Evolutionary conservation across 2,797 vertebrate genomes (phyloP).

Genomic region (Pangasius krempfi): DNA sequence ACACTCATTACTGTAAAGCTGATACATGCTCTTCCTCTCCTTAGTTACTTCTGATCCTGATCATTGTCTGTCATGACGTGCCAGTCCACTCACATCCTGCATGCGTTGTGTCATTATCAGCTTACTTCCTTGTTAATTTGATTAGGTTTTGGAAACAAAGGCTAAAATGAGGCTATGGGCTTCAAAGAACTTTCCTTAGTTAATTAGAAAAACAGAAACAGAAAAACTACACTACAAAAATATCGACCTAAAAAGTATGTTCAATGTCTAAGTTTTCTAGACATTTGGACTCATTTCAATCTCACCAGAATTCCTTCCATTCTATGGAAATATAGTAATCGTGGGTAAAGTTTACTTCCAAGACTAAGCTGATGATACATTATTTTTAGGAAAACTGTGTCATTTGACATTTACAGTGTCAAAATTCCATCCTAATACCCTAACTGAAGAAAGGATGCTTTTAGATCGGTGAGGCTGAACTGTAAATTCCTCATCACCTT

Average conservation of each 20-base stretch:
- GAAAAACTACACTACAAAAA: neutral
- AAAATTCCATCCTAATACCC: neutral
- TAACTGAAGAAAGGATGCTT: neutral
- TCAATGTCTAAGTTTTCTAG: neutral
- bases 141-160: constrained; percentile 24
- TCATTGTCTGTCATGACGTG: constrained; percentile 27
- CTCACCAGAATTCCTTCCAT: neutral
- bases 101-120: constrained; percentile 20
- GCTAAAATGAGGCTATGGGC: neutral
- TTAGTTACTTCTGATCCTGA: constrained; percentile 26
- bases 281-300: neutral
- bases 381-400: neutral
- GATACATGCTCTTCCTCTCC: constrained; percentile 12
- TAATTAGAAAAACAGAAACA: too few species aligned
- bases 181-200: neutral
- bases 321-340: neutral
- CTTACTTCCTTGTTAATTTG: constrained; percentile 15
- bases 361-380: neutral
- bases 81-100: constrained; percentile 29
- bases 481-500: neutral
- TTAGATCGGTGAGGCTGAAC: neutral
- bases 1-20: constrained; percentile 4
- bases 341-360: neutral
- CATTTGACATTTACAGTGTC: too few species aligned
- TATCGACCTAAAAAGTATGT: neutral